These are phyloP conservation scores for Pollachius pollachius DNA, from an alignment of 2,113 vertebrate genomes.

Conservation along the genomic window DNA sequence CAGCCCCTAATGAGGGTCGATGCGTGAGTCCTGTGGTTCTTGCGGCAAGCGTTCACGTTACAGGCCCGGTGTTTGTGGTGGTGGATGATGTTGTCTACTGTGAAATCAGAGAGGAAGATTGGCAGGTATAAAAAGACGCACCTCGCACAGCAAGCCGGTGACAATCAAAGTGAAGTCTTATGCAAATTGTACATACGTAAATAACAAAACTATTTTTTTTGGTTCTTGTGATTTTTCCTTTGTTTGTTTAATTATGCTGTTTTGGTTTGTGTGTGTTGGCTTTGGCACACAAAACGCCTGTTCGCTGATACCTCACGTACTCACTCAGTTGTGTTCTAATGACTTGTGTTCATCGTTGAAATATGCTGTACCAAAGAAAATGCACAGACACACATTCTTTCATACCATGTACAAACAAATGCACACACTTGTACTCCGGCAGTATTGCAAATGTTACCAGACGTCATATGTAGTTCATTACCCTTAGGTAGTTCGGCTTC, in stretches of 20 bases:
- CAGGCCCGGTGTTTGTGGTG: slow-evolving; percentile 13
- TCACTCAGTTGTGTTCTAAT: slow-evolving; percentile 11
- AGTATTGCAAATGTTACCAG: no score
- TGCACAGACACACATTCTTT: neutral
- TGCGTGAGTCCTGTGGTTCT: slow-evolving; percentile 7
- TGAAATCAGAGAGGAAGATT: neutral
- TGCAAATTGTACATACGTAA: slow-evolving; percentile 50
- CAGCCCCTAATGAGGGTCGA: slow-evolving; percentile 15
- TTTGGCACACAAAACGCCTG: slow-evolving; percentile 16
- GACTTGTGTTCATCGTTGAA: slow-evolving; percentile 24
- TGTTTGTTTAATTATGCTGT: slow-evolving; percentile 36
- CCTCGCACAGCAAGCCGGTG: slow-evolving; percentile 37
- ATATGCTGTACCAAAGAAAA: slow-evolving; percentile 54
- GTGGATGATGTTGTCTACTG: slow-evolving; percentile 19
- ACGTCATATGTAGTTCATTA: no score
- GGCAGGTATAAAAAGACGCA: neutral
- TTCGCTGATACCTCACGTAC: slow-evolving; percentile 15
- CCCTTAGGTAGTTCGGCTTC: no score
- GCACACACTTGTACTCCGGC: no score
- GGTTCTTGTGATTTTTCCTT: slow-evolving; percentile 16
- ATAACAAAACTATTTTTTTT: slow-evolving; percentile 24
- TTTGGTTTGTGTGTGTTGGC: slow-evolving; percentile 18
- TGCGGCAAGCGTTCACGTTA: slow-evolving; percentile 16
- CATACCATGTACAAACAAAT: no score
- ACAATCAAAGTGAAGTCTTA: slow-evolving; percentile 31